phyloP scores from a whole-genome alignment of 2,888 invertebrate genomes.

The Netelia melanura region DNA sequence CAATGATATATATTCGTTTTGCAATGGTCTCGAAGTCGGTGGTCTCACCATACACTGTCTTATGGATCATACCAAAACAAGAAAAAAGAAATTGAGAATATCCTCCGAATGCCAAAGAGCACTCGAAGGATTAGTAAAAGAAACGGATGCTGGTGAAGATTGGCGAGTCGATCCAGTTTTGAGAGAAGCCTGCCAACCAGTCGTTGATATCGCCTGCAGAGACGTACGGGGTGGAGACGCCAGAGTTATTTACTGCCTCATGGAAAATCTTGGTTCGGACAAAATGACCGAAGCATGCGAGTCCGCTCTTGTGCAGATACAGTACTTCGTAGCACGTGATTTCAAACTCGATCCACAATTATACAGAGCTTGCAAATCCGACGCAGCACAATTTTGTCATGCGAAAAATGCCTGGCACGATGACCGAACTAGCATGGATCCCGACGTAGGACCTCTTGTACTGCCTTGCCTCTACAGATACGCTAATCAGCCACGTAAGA shows the following conservation, averaged over 20 bases:
- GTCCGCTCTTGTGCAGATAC: conserved; percentile 96
- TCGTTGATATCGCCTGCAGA: conserved; percentile 92
- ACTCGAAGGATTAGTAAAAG: conserved; percentile 92
- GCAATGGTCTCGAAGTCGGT: conserved; percentile 91
- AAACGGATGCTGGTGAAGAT: conserved; percentile 97
- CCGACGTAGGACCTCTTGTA: conserved; percentile 93
- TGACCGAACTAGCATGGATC: conserved; percentile 88
- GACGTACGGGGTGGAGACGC: conserved; percentile 91
- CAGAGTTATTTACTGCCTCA: conserved; percentile 95
- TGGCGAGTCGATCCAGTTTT: conserved; percentile 97
- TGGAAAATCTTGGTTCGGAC: conserved; percentile 95
- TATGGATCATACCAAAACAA: conserved; percentile 93
- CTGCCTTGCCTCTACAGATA: conserved; percentile 95
- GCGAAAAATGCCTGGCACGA: conserved; percentile 92
- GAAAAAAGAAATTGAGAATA: conserved; percentile 88
- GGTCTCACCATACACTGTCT: conserved; percentile 98
- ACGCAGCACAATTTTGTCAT: conserved; percentile 93
- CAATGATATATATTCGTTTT: conserved; percentile 92
- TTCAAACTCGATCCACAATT: conserved; percentile 96
- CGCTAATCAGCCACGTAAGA: conserved; percentile 83
- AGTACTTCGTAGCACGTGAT: conserved; percentile 98
- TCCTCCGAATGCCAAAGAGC: conserved; percentile 91
- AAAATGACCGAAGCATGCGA: conserved; percentile 96
- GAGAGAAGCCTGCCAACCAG: conserved; percentile 93
- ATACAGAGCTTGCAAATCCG: conserved; percentile 94